phyloP scores from a whole-genome alignment of 2,113 vertebrate species.

The Delphinus delphis region DNA sequence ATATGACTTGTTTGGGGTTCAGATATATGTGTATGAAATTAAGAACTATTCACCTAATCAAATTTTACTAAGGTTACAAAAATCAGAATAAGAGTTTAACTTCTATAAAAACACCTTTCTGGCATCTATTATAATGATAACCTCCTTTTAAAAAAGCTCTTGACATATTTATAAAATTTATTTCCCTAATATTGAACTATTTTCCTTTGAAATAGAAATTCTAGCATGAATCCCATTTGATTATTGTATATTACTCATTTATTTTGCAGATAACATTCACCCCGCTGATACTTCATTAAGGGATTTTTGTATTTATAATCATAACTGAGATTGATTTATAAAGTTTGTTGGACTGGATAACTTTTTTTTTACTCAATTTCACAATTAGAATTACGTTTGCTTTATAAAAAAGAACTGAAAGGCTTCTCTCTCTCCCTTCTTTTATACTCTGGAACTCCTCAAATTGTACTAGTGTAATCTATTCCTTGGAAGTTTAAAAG shows the following conservation, averaged over 20 bases:
- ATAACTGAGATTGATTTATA: background rate
- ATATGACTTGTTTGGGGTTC: background rate
- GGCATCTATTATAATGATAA: constrained; percentile 9
- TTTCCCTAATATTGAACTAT: background rate
- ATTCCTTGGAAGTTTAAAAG: constrained; percentile 16
- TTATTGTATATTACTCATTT: background rate
- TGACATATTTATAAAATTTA: background rate
- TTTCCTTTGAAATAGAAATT: background rate
- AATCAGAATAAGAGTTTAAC: background rate
- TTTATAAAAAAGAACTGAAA: background rate
- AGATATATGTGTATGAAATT: background rate
- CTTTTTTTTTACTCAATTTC: background rate
- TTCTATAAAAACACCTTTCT: background rate
- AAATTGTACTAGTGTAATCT: background rate
- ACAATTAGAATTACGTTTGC: background rate
- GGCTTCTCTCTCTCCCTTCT: background rate
- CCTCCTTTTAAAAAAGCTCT: background rate
- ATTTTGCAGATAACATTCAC: constrained; percentile 17
- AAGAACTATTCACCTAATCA: background rate
- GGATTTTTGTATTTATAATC: background rate
- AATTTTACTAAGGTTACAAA: constrained; percentile 9
- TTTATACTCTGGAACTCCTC: background rate
- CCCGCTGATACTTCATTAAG: background rate
- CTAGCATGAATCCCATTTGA: background rate
- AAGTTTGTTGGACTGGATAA: background rate